Evolutionary conservation across 2,888 invertebrate species (phyloP), one percentile per base, ranked within the genome.

Genomic region (Tolmerus cingulatus): DNA sequence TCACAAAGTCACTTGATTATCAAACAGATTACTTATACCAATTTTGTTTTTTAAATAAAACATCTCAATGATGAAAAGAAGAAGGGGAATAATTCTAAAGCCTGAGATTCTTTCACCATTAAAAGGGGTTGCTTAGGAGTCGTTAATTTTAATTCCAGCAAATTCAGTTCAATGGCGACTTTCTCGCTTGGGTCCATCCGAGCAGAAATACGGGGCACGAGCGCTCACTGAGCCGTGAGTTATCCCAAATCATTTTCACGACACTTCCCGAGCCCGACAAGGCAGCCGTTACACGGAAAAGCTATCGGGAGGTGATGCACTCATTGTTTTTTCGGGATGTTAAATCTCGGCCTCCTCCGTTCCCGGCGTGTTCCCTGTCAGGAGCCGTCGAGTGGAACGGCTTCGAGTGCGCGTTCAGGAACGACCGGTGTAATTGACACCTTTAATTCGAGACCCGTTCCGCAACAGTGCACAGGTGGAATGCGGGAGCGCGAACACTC

Each of bases 391-490:
- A 76, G 76, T 76, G 76, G 76, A 76, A 76, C 76, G 76, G 30
- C 16, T 76, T 37, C n/a, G 37, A 34, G 37, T 34, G 19, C 37
- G 16, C 37, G 27, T 37, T 76, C 76, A 37, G 37, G n/a, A 34
- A 46, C 27, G 76, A 34, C 74, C 34, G 76, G 37, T 34, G 76
- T 76, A 76, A 76, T 76, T 76, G 76, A 76, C 76, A 76, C 76
- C 76, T 76, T 34, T 16, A 76, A 76, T 37, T 76, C 8, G 76
- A 76, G 8, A 76, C 4, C 37, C 37, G 76, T 76, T 76, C 76
- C 76, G 19, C 34, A 76, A 76, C 76, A 76, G 2, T 2, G 76
- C 14, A 34, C 37, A 37, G 37, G 37, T 34, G 76, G 76, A 76
- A 76, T 76, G 76, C 34, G 66, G 27, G 12, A 19, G 9, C 23